A percentile compares a stretch with the other conserved stretches of the same genome.
These are phyloP conservation scores for Martes flavigula DNA, from an alignment of 2,797 vertebrate species.

Conservation along the genomic window DNA sequence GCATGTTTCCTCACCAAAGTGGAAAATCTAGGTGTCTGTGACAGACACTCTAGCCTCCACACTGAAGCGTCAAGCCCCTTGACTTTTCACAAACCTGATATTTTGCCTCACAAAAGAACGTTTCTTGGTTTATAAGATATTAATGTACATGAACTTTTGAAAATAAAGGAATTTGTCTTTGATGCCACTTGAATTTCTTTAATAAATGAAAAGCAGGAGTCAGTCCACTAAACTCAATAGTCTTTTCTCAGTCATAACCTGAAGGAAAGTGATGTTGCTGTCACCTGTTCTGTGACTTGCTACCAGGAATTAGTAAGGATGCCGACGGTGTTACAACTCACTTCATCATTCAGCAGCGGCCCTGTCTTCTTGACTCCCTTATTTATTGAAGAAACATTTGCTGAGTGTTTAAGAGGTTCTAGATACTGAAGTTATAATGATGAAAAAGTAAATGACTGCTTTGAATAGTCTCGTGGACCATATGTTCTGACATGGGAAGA, in stretches of 20 bases:
- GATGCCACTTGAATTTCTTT: not conserved
- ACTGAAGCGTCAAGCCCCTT: fast-evolving
- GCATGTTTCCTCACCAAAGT: not conserved
- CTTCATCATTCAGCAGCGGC: not conserved
- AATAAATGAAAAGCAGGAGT: not conserved
- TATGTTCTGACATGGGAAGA: not conserved
- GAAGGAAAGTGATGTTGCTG: not conserved
- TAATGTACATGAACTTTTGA: not conserved
- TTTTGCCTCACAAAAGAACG: not conserved
- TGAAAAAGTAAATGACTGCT: not conserved
- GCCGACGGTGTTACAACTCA: not conserved
- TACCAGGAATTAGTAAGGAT: not conserved
- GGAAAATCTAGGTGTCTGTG: fast-evolving
- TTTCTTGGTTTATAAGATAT: not conserved
- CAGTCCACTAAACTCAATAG: not conserved
- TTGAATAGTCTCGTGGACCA: too few species aligned
- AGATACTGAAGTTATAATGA: not conserved
- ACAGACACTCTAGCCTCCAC: fast-evolving
- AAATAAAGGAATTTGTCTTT: not conserved
- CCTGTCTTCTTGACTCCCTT: not conserved
- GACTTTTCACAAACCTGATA: not conserved
- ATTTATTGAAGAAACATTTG: not conserved
- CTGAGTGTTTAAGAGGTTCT: not conserved
- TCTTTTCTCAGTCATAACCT: not conserved
- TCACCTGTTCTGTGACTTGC: not conserved